Evolutionary conservation across 2,797 vertebrate genomes (phyloP).

Genomic region (Caiman crocodilus): DNA sequence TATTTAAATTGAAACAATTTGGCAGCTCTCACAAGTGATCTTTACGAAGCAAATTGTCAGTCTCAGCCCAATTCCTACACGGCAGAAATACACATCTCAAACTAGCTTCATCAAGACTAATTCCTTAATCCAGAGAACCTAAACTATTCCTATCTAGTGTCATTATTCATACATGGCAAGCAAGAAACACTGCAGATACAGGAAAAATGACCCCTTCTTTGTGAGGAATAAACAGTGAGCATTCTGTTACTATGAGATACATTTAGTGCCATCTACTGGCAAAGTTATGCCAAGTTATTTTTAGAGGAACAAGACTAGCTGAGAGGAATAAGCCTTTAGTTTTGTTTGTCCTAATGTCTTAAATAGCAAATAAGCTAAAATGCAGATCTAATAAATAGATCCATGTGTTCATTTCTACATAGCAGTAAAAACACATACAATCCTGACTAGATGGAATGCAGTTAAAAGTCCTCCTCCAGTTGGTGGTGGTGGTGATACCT

Average conservation of each 20-base stretch:
- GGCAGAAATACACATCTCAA: neutral
- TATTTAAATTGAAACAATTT: neutral
- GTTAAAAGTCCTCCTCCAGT: neutral
- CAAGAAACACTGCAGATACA: neutral
- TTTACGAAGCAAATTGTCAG: neutral
- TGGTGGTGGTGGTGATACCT: no score
- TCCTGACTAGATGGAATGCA: neutral
- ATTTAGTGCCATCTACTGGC: neutral
- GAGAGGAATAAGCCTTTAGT: neutral
- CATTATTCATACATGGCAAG: neutral
- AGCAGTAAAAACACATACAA: neutral
- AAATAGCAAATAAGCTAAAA: neutral
- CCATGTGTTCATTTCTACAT: neutral
- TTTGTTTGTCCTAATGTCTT: neutral
- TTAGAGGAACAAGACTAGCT: neutral
- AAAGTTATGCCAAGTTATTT: neutral
- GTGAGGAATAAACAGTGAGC: neutral
- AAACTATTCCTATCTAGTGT: neutral
- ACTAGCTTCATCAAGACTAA: neutral
- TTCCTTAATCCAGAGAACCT: neutral
- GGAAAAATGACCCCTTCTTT: neutral
- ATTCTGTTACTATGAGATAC: neutral
- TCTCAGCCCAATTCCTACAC: neutral
- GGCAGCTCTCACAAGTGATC: neutral
- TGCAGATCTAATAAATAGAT: neutral